A percentile compares a stretch with the other conserved stretches of the same genome.
These are phyloP conservation scores for Cephus spinipes DNA, from an alignment of 2,888 invertebrate species.

Conservation along the genomic window DNA sequence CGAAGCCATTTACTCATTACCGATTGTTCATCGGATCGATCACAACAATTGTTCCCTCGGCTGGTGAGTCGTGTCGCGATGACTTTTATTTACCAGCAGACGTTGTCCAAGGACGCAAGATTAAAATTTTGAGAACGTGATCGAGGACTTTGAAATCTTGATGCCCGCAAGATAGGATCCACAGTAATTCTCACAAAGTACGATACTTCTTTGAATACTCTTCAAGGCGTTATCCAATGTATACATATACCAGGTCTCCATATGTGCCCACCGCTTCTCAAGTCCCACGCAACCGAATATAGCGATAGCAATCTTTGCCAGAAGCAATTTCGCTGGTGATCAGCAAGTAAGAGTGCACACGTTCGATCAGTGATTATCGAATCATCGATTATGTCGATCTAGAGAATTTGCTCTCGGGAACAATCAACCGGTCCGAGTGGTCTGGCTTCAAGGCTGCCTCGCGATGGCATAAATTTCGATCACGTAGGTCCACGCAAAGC, in stretches of 20 bases:
- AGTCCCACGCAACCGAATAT: not conserved
- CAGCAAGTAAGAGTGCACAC: not conserved
- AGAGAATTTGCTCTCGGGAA: not conserved
- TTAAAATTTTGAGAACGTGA: not conserved
- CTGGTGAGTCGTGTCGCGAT: not conserved
- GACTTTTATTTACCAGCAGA: not conserved
- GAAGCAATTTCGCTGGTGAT: not conserved
- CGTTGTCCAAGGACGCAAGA: not conserved
- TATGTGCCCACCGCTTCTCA: no score
- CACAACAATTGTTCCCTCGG: not conserved
- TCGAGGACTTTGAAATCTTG: not conserved
- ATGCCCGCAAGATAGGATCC: not conserved
- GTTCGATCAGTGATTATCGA: not conserved
- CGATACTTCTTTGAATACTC: not conserved
- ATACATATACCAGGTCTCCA: no score
- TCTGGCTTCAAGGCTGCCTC: not conserved
- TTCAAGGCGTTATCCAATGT: no score
- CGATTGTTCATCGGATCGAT: not conserved
- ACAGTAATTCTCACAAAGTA: not conserved
- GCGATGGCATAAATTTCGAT: not conserved
- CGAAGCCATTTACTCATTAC: not conserved
- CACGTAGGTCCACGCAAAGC: not conserved
- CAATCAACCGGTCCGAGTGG: not conserved
- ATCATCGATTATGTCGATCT: not conserved
- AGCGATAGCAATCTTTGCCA: not conserved